Percentiles rank a stretch among this genome's conserved stretches.
Conservation (phyloP, 35 echinoderm and acorn worm species). For the Apostichopus parvimensis region DNA sequence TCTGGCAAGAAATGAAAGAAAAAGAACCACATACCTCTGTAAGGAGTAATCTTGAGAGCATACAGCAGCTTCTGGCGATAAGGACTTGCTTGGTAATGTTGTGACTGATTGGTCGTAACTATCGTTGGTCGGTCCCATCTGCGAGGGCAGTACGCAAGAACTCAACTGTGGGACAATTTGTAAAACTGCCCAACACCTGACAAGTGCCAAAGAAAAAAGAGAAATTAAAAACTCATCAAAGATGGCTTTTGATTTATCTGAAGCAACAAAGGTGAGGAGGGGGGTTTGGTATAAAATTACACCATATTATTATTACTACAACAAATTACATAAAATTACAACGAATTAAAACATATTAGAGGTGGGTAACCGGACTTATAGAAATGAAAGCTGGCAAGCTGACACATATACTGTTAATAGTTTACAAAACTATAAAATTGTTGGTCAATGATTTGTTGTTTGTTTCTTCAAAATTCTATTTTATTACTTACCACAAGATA, state of each 20-base stretch:
- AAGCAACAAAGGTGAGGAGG: no score
- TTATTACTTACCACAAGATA: constrained; percentile 81
- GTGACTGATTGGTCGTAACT: background rate
- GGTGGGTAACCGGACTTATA: no score
- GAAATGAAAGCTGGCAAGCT: no score
- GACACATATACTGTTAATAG: no score
- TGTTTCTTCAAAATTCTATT: background rate
- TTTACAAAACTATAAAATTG: background rate
- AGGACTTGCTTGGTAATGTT: background rate
- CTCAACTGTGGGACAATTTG: constrained; percentile 83
- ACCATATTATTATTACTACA: no score
- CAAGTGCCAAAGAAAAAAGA: background rate
- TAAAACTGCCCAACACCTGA: constrained; percentile 88
- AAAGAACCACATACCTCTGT: background rate
- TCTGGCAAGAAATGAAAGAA: no score
- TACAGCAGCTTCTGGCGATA: background rate
- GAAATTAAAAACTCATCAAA: no score
- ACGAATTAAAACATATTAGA: no score
- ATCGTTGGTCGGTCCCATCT: background rate
- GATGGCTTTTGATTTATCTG: no score
- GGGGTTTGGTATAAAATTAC: no score
- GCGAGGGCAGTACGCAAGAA: constrained; percentile 37
- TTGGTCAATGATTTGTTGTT: background rate
- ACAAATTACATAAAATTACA: no score
- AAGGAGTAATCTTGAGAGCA: constrained; percentile 23